Conservation (phyloP, 2,888 invertebrate genomes). For the Leucophora obtusa region DNA sequence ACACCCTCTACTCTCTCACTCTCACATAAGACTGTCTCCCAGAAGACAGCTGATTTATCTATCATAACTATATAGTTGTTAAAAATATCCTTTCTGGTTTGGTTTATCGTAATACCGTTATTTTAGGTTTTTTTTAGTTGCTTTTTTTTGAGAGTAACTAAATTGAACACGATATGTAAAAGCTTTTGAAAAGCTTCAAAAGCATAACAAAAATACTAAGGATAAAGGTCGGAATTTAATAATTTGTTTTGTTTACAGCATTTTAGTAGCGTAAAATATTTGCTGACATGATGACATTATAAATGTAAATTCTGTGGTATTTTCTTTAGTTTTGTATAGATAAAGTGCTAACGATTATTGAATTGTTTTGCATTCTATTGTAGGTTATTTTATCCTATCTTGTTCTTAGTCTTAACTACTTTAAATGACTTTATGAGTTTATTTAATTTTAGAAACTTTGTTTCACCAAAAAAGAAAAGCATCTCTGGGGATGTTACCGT, state of each 20-base stretch:
- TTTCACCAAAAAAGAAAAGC: too few relatives aligned
- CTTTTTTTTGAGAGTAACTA: background rate
- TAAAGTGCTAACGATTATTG: background rate
- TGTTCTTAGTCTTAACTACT: too few relatives aligned
- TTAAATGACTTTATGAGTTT: too few relatives aligned
- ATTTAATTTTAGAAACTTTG: too few relatives aligned
- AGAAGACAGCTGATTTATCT: background rate
- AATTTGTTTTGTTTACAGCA: slow-evolving; percentile 46
- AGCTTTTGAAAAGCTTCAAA: slow-evolving; percentile 38
- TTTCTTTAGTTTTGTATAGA: background rate
- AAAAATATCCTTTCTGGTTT: background rate
- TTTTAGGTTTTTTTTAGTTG: too few relatives aligned
- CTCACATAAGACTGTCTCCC: background rate
- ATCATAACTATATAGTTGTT: background rate
- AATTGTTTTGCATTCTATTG: background rate
- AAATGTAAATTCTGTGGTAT: slow-evolving; percentile 26
- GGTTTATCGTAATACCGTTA: background rate
- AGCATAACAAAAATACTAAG: slow-evolving; percentile 25
- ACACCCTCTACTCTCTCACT: background rate
- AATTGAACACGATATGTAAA: background rate
- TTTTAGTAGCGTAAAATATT: slow-evolving; percentile 54
- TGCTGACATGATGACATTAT: slow-evolving; percentile 37
- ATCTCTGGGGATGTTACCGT: too few relatives aligned
- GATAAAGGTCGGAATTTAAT: slow-evolving; percentile 52
- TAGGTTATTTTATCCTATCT: too few relatives aligned